Evolutionary conservation across 1,140 invertebrate genomes (phyloP).

Genomic region (Leucophenga varia): DNA sequence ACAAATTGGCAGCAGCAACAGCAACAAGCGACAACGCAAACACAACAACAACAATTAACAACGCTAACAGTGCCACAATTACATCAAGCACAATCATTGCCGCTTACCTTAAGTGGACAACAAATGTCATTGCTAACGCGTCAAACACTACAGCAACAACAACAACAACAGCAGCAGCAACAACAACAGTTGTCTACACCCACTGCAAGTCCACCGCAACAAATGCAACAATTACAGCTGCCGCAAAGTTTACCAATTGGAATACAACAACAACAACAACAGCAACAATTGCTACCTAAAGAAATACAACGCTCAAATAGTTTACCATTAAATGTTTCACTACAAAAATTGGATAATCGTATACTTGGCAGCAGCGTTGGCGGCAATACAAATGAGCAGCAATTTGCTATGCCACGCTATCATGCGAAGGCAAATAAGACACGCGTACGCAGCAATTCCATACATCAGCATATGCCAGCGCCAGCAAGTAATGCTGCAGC

Average conservation of each 20-base stretch:
- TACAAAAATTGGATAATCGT: conserved; percentile 37
- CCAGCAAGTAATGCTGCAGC: conserved; percentile 24
- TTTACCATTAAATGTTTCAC: conserved; percentile 60
- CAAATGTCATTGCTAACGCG: conserved; percentile 35
- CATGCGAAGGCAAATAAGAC: conserved; percentile 37
- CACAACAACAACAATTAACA: conserved; percentile 27
- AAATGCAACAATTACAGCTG: conserved; percentile 25
- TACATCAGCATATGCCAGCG: conserved; percentile 41
- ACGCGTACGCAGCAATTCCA: conserved; percentile 51
- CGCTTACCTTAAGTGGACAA: conserved; percentile 35
- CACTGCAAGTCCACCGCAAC: conserved; percentile 9
- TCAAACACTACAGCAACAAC: conserved; percentile 27
- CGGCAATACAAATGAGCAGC: conserved; percentile 16
- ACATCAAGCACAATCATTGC: conserved; percentile 24
- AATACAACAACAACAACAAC: conserved; percentile 20
- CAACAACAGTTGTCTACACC: conserved; percentile 17
- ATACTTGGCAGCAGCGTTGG: conserved; percentile 16
- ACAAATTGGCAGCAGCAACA: conserved; percentile 24
- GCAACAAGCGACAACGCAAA: conserved; percentile 25
- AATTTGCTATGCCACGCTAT: conserved; percentile 48
- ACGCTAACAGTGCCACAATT: neutral
- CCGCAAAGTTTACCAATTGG: conserved; percentile 20
- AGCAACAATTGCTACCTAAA: conserved; percentile 36
- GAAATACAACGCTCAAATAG: conserved; percentile 64
- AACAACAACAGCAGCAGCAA: conserved; percentile 12